phyloP scores from a whole-genome alignment of 2,888 invertebrate genomes.

The Agrotis puta region DNA sequence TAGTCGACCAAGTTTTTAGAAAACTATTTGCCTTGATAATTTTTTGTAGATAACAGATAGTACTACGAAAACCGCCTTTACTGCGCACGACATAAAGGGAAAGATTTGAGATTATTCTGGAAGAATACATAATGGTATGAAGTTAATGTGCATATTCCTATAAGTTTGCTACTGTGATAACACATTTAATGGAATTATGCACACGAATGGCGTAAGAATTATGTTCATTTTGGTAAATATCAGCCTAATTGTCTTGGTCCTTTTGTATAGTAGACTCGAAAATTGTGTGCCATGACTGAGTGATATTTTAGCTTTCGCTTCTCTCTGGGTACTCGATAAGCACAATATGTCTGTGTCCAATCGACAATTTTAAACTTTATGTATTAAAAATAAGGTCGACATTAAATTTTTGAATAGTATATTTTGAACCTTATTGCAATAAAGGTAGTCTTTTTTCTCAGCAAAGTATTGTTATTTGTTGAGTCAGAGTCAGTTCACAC shows the following conservation, averaged over 20 bases:
- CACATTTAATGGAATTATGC: background rate
- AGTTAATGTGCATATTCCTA: background rate
- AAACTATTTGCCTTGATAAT: background rate
- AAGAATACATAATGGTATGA: background rate
- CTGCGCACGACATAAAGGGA: background rate
- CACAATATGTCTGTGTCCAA: constrained; percentile 5
- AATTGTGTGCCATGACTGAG: constrained; percentile 50
- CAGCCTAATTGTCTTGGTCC: constrained; percentile 1
- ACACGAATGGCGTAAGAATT: background rate
- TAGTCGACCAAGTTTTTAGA: constrained; percentile 2
- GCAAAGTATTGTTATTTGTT: background rate
- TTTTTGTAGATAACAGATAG: background rate
- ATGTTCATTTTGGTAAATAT: background rate
- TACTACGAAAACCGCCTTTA: background rate
- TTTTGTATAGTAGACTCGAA: constrained; percentile 19
- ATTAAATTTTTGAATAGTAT: background rate
- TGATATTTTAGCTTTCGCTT: constrained; percentile 42
- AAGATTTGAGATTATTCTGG: background rate
- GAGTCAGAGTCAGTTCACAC: background rate
- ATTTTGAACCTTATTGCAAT: constrained; percentile 2
- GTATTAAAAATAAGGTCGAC: background rate
- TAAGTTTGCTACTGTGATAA: background rate
- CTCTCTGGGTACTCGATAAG: constrained; percentile 20
- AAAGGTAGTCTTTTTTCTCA: background rate
- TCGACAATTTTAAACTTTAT: background rate